Evolutionary conservation across 2,888 invertebrate species (phyloP).

Genomic region (Leptopilina syphax): DNA sequence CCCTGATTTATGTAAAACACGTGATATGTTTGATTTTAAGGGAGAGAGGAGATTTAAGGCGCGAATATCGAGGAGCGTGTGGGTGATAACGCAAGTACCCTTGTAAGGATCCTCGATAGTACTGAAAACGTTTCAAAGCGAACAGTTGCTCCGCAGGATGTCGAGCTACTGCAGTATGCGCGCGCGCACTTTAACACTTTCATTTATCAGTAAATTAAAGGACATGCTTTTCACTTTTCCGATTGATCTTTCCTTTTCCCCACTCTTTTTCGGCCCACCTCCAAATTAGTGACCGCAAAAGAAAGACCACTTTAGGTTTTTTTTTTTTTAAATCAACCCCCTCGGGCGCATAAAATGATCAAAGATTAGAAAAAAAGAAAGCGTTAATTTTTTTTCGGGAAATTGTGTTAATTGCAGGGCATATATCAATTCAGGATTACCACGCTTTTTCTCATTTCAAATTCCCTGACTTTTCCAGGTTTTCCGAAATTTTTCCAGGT

Average conservation of each 20-base stretch:
- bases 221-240: not conserved
- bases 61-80: conserved; percentile 49
- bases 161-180: conserved; percentile 62
- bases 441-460: no score
- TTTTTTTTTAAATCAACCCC: no score
- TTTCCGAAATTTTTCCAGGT: no score
- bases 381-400: no score
- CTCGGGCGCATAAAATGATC: no score
- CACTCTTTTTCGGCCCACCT: no score
- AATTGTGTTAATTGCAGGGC: no score
- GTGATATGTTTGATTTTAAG: conserved; percentile 5
- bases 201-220: conserved; percentile 23
- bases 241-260: not conserved
- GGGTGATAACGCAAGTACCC: conserved; percentile 62
- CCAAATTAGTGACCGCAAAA: no score
- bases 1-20: not conserved
- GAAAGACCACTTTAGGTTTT: no score
- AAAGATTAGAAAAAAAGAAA: no score
- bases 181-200: conserved; percentile 61
- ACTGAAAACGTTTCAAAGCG: conserved; percentile 67
- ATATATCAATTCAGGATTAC: no score
- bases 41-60: conserved; percentile 1
- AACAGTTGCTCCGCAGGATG: conserved; percentile 65
- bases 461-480: no score
- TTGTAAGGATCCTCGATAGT: conserved; percentile 69